Conservation (phyloP, 2,113 vertebrate species). For the Coregonus clupeaformis region DNA sequence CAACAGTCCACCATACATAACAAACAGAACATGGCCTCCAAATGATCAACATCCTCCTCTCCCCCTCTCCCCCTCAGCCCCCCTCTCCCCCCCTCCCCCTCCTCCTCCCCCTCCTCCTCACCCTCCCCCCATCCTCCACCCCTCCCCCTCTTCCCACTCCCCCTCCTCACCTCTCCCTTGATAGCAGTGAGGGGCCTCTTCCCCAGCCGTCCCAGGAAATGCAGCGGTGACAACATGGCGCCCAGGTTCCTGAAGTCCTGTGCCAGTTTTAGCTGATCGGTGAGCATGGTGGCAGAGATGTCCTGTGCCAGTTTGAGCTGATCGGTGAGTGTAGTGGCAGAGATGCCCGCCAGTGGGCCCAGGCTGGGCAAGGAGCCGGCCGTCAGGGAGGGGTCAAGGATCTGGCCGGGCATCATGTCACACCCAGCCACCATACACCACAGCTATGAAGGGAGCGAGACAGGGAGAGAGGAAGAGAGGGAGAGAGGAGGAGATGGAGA, state of each 20-base stretch:
- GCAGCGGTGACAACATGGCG: conserved; percentile 86
- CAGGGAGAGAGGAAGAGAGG: conserved; percentile 8
- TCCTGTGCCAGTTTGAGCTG: conserved; percentile 85
- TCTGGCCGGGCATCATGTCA: conserved; percentile 98
- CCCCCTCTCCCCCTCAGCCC: background rate
- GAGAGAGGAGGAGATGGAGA: conserved; percentile 5
- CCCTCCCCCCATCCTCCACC: no score
- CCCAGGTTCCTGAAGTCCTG: conserved; percentile 86
- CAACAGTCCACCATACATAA: no score
- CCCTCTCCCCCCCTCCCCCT: background rate
- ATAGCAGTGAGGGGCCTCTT: conserved; percentile 83
- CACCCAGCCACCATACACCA: conserved; percentile 57
- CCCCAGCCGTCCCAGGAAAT: conserved; percentile 86
- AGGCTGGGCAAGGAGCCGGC: conserved; percentile 89
- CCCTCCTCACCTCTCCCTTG: conserved; percentile 85
- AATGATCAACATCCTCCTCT: background rate
- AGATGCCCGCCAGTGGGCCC: conserved; percentile 86
- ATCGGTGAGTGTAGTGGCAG: conserved; percentile 86
- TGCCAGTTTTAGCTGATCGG: conserved; percentile 85
- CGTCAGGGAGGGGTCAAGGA: conserved; percentile 90
- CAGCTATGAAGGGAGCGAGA: conserved; percentile 33
- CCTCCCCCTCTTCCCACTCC: background rate
- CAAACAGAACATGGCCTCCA: background rate
- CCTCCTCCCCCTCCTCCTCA: background rate
- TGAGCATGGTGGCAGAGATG: conserved; percentile 88